These are phyloP conservation scores for Pammene fasciana DNA, from an alignment of 2,888 invertebrate species.

Conservation along the genomic window DNA sequence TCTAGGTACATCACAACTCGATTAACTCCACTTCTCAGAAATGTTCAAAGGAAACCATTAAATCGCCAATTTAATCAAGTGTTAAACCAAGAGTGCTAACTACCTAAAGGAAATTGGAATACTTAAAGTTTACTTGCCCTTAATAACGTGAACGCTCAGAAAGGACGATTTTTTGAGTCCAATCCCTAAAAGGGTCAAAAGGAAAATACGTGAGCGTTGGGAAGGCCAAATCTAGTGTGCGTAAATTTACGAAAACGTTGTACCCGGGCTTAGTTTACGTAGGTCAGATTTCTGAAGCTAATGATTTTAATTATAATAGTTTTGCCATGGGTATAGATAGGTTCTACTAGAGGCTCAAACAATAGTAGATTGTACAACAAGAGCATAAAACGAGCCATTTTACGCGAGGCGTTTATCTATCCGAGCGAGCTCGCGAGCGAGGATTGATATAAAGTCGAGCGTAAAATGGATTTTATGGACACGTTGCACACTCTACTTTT, in stretches of 20 bases:
- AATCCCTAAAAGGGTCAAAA: slow-evolving; percentile 41
- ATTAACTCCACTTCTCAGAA: not conserved
- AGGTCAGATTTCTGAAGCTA: slow-evolving; percentile 23
- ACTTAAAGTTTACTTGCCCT: slow-evolving; percentile 35
- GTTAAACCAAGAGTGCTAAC: slow-evolving; percentile 18
- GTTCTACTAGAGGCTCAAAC: not conserved
- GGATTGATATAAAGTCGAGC: too few species aligned
- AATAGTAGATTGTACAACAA: too few species aligned
- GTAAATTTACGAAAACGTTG: slow-evolving; percentile 33
- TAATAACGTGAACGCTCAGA: slow-evolving; percentile 31
- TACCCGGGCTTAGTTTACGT: slow-evolving; percentile 27
- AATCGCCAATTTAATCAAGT: slow-evolving; percentile 8
- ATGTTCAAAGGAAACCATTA: not conserved
- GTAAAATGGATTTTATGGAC: too few species aligned
- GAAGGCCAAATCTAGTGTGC: slow-evolving; percentile 36
- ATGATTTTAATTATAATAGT: slow-evolving; percentile 32
- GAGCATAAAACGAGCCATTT: too few species aligned
- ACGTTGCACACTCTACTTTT: too few species aligned
- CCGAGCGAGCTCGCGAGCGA: too few species aligned
- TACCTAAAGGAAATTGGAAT: slow-evolving; percentile 35
- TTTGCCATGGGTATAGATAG: not conserved
- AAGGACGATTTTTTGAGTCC: slow-evolving; percentile 39
- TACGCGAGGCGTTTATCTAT: too few species aligned
- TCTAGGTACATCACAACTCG: too few species aligned
- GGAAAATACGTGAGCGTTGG: slow-evolving; percentile 39